phyloP scores from a whole-genome alignment of 2,888 invertebrate genomes.

The Drosophila eohydei region DNA sequence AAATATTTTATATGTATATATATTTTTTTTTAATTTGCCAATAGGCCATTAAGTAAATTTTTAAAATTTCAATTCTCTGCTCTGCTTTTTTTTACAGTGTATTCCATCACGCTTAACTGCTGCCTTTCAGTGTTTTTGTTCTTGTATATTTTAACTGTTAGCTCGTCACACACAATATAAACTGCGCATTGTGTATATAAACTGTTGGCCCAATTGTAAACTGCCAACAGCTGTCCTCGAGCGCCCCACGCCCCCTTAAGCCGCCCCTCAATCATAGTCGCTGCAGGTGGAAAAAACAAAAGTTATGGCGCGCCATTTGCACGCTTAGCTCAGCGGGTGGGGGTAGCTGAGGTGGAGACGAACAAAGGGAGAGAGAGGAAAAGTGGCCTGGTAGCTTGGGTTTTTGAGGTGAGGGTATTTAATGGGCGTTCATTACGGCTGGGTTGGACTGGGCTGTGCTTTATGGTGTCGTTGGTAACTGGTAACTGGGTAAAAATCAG shows the following conservation, averaged over 20 bases:
- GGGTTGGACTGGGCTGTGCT: conserved; percentile 24
- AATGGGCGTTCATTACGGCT: conserved; percentile 48
- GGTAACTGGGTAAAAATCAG: conserved; percentile 19
- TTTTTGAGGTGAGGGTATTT: conserved; percentile 34
- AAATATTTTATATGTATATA: not conserved
- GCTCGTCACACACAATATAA: conserved; percentile 54
- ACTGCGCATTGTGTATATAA: conserved; percentile 57
- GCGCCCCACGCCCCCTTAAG: not conserved
- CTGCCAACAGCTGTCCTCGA: conserved; percentile 44
- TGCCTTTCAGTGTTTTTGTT: conserved; percentile 1
- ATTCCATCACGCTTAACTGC: conserved; percentile 2
- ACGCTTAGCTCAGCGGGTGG: conserved; percentile 17
- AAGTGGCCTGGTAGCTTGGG: not conserved
- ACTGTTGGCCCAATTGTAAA: conserved; percentile 67
- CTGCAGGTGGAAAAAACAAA: conserved; percentile 32
- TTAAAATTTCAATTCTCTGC: not conserved
- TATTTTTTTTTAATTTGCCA: not conserved
- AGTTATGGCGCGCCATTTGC: conserved; percentile 55
- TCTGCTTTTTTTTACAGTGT: conserved; percentile 7
- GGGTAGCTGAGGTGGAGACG: too few relatives aligned
- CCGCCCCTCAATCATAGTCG: conserved; percentile 33
- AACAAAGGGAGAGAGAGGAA: not conserved
- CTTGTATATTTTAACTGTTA: conserved; percentile 29
- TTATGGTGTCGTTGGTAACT: conserved; percentile 25
- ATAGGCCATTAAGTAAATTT: not conserved